Percentiles rank a stretch among this genome's conserved stretches.
Evolutionary conservation across 2,113 vertebrate species (phyloP).

Genomic region (Lepus americanus): DNA sequence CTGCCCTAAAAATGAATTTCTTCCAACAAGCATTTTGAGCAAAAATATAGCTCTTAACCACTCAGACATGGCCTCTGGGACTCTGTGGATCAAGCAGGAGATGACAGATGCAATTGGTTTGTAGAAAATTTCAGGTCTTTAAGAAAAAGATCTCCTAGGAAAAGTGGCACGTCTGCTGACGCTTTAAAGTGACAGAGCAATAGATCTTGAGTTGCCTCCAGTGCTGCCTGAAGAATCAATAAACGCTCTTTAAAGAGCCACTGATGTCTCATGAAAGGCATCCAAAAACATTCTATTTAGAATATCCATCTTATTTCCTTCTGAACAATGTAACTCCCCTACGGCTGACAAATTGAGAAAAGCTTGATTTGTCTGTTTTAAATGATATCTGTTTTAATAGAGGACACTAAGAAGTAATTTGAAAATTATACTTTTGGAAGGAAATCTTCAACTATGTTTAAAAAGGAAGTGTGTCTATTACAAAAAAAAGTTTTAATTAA

Average conservation of each 20-base stretch:
- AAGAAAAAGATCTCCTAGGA: slow-evolving; percentile 78
- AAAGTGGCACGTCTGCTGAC: slow-evolving; percentile 44
- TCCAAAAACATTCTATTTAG: slow-evolving; percentile 80
- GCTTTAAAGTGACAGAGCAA: slow-evolving; percentile 79
- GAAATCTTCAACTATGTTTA: slow-evolving; percentile 2
- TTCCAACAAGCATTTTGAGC: slow-evolving; percentile 67
- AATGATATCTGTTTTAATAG: slow-evolving; percentile 66
- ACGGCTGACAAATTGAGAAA: slow-evolving; percentile 71
- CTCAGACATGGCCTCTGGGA: slow-evolving; percentile 58
- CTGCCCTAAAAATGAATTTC: slow-evolving; percentile 75
- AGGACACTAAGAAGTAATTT: slow-evolving; percentile 66
- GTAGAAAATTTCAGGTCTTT: slow-evolving; percentile 72
- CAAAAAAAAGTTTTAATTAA: not conserved
- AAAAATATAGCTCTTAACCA: slow-evolving; percentile 75
- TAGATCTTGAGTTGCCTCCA: slow-evolving; percentile 77
- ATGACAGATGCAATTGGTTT: slow-evolving; percentile 81
- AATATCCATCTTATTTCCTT: slow-evolving; percentile 79
- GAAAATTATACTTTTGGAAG: slow-evolving; percentile 31
- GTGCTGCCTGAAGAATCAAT: slow-evolving; percentile 80
- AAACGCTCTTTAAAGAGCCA: slow-evolving; percentile 79
- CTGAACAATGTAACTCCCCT: slow-evolving; percentile 70
- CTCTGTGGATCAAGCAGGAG: slow-evolving; percentile 78
- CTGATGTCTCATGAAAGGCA: slow-evolving; percentile 79
- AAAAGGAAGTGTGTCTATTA: slow-evolving; percentile 9
- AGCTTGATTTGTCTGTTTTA: slow-evolving; percentile 75